Base-by-base conservation (phyloP, 2,113 vertebrate genomes). In the Psittacus erithacus region DNA sequence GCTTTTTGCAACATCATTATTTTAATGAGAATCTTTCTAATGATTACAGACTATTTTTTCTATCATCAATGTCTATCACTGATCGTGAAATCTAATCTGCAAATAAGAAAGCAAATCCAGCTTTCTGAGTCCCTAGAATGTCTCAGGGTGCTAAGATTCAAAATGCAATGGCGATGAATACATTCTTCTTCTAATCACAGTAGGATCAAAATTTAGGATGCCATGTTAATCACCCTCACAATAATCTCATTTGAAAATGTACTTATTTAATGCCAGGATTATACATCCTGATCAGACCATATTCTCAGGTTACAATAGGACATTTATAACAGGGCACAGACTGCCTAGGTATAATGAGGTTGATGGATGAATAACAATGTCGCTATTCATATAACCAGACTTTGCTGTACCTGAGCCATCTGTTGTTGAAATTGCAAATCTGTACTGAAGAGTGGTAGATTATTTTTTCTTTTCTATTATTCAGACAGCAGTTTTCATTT, bases 321-420 rank as follows among this genome's bases (percentile, higher is more conserved):
- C 63, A 70, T 63, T 84, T 96, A 4, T 69, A 79, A 88, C 46
- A 70, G 77, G 69, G 71, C 65, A 93, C 91, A 92, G 75, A 17
- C 33, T 78, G 74, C 88, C 82, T 75, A 92, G 84, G 83, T 93
- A 79, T 57, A 92, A 94, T 68, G 63, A 92, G 92, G 73, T 84
- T 88, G 80, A 80, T n/a, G 84, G 82, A 59, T 38, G 43, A 83
- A 41, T 17, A 95, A 96, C 95, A 95, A 89, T 94, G 90, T 90
- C 9, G 3, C 82, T 71, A 88, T 96, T 96, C 86, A 96, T 38
- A 57, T 12, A 49, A 6, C 28, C 87, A 90, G 74, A 77, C 73
- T 33, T 78, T 59, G 85, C 76, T 59, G 43, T 79, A 89, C 84
- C 82, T 73, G n/a, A 94, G 94, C 71, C 92, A 96, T 93, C 92